Evolutionary conservation across 2,888 invertebrate species (phyloP), one percentile per base, ranked within the genome.

Genomic region (Margaritifera margaritifera): DNA sequence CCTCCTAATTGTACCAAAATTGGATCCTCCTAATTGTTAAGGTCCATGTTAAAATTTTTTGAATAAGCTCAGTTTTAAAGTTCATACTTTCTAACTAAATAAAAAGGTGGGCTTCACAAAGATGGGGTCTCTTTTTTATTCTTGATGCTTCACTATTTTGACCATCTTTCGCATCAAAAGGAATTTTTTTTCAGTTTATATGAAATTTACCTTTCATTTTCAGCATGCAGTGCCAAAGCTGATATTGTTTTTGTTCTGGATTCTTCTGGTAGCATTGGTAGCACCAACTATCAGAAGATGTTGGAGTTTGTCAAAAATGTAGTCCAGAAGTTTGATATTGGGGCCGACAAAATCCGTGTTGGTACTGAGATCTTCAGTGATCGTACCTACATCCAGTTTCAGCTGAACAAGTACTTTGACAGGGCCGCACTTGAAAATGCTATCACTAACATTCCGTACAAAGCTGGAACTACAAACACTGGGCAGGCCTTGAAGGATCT

Each of bases 241-340:
- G 87, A 87, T 72, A 81, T 88, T 22, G 80, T 79, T 31, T 87
- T 87, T 74, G 76, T 86, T 53, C 71, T 88, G 54, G 88, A 88
- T 75, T 82, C 84, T 5, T 84, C 84, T n/a, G 86, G 85, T 61
- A 85, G 85, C 69, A 81, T 85, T 58, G 84, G 84, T 8, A 68
- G 74, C 62, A 68, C 78, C 55, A 82, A 84, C 65, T 86, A 83
- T 77, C 74, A 82, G 27, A 80, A 81, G 56, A 80, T 86, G 68
- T 72, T 83, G 25, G 62, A 68, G 11, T 87, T 87, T 66, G 83
- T 87, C 62, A 81, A 84, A 72, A 75, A 77, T 27, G 66, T 84
- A 61, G 72, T 82, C 5, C 74, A 77, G 22, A 79, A 84, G 64
- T 80, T 87, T 63, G 78, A 84, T 68, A 68, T 85, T 31, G 82